A percentile compares a stretch with the other conserved stretches of the same genome.
Conservation (phyloP, 37 sponge, comb jelly and placozoan species). For the Agelas oroides region DNA sequence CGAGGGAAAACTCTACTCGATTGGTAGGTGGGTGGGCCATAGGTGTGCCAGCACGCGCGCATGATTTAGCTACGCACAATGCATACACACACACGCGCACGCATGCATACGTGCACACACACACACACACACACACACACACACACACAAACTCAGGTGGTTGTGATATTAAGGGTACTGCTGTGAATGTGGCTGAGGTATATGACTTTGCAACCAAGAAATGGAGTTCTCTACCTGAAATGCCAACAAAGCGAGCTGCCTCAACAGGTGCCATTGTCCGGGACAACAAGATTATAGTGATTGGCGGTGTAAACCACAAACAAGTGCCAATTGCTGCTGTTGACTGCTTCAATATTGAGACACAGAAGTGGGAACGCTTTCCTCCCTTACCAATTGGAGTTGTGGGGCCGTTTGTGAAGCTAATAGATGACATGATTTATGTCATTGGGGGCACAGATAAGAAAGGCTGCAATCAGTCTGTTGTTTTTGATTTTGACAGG, state of each 20-base stretch:
- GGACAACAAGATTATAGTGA: conserved; percentile 57
- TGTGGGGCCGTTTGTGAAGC: conserved; percentile 53
- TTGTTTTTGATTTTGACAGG: conserved; percentile 58
- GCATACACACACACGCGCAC: too few species aligned
- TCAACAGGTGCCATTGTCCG: conserved; percentile 37
- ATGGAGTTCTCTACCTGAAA: conserved; percentile 63
- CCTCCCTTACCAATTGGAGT: conserved; percentile 76
- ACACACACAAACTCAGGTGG: conserved; percentile 78
- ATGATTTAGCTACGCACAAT: too few species aligned
- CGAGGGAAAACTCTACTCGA: conserved; percentile 68
- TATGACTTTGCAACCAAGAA: conserved; percentile 56
- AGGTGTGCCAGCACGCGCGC: too few species aligned
- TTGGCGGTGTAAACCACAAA: conserved; percentile 75
- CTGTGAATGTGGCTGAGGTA: conserved; percentile 63
- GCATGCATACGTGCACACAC: too few species aligned
- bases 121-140: too few species aligned
- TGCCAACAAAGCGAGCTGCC: conserved; percentile 64
- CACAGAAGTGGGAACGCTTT: conserved; percentile 60
- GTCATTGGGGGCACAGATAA: conserved; percentile 68
- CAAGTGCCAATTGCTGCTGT: conserved; percentile 68
- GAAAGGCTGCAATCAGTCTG: conserved; percentile 60
- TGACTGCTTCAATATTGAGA: conserved; percentile 59
- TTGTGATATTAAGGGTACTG: conserved; percentile 52
- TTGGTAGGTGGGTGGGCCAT: conserved; percentile 40
- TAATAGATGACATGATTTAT: conserved; percentile 70